Conservation (phyloP, 2,113 vertebrate genomes). For the Aspiorhynchus laticeps region DNA sequence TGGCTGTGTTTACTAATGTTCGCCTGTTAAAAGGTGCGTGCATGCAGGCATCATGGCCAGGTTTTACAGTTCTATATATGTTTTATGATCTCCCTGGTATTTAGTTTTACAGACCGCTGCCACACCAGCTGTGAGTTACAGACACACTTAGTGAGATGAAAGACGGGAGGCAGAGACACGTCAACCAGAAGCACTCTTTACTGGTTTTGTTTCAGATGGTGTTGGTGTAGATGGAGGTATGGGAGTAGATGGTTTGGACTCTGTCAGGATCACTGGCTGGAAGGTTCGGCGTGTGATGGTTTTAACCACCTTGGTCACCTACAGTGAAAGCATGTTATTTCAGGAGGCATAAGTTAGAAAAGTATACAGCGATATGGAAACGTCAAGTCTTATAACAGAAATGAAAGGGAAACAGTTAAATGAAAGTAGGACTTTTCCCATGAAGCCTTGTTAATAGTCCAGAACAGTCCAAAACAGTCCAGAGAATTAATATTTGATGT, state of each 20-base stretch:
- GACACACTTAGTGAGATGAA: conserved; percentile 16
- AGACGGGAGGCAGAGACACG: conserved; percentile 39
- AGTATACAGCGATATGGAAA: neutral
- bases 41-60: conserved; percentile 58
- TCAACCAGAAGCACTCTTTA: conserved; percentile 56
- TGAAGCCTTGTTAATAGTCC: conserved; percentile 1
- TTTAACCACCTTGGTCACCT: conserved; percentile 73
- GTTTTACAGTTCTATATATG: conserved; percentile 62
- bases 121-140: conserved; percentile 35
- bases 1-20: conserved; percentile 49
- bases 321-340: conserved; percentile 48
- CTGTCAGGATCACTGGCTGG: conserved; percentile 58
- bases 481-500: conserved; percentile 18
- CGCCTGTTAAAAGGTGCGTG: conserved; percentile 58
- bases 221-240: conserved; percentile 59
- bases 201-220: conserved; percentile 58
- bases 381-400: conserved; percentile 8
- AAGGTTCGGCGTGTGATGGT: conserved; percentile 69
- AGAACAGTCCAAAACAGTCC: neutral
- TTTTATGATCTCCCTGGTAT: conserved; percentile 61
- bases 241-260: conserved; percentile 58
- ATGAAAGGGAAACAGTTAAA: neutral
- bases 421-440: neutral
- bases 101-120: conserved; percentile 53
- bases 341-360: neutral